phyloP scores from a whole-genome alignment of 2,888 invertebrate genomes.

The Romanomermis culicivorax region DNA sequence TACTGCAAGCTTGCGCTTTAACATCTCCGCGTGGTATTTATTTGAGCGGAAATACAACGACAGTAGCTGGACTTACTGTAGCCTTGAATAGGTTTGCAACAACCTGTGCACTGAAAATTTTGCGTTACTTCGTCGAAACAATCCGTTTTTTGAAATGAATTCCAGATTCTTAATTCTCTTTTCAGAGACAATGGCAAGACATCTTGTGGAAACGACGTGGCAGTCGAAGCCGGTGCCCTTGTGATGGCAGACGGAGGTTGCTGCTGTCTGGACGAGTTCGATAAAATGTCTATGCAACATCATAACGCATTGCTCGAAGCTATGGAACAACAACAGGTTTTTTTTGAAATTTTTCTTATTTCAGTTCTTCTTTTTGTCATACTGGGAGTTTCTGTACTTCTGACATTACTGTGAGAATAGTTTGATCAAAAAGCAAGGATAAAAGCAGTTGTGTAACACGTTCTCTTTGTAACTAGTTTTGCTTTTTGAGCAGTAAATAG shows the following conservation, averaged over 20 bases:
- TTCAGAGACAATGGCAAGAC: neutral
- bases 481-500: no score
- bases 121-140: no score
- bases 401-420: no score
- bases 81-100: conserved; percentile 68
- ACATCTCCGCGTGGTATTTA: conserved; percentile 67
- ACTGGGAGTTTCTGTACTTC: no score
- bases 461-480: no score
- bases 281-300: conserved; percentile 54
- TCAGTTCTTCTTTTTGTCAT: no score
- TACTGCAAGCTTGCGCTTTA: neutral
- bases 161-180: neutral
- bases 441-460: no score
- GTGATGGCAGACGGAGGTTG: conserved; percentile 90
- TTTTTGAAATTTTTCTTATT: no score
- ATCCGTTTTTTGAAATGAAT: no score
- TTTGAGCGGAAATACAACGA: conserved; percentile 92
- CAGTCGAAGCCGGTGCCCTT: conserved; percentile 93
- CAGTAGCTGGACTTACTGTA: conserved; percentile 90
- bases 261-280: conserved; percentile 86
- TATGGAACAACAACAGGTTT: conserved; percentile 57
- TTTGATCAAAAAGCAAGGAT: no score
- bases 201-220: conserved; percentile 99
- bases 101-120: no score
- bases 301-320: conserved; percentile 54